Base-by-base conservation (phyloP, 2,113 vertebrate species). In the Heterotilapia buettikoferi region DNA sequence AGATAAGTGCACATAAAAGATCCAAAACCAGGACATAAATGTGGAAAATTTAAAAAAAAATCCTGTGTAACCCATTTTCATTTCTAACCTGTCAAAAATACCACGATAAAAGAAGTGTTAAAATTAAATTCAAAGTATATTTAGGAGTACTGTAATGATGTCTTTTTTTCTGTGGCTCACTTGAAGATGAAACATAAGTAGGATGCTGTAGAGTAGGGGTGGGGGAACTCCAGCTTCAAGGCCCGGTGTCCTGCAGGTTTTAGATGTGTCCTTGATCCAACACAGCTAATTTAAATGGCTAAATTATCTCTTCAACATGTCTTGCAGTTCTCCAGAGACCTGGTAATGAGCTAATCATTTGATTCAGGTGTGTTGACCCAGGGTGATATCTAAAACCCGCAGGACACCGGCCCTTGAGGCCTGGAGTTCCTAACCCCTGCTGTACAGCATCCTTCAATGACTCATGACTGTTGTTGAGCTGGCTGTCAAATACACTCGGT, bases 21-120 rank as follows among this genome's bases (percentile, higher is more conserved):
- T 61, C 59, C 59, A 61, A 61, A 61, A 61, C 57, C 29, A 33
- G 57, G 57, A 61, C 57, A 33, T 61, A 61, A 33, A 19, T 61
- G 29, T 26, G 24, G 12, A 57, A 57, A 57, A 14, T 26, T 26
- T 4, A 0, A 4, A 16, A 6, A 47, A 50, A 7, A 18, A 14
- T 57, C 54, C 54, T 14, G 54, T 61, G 8, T 61, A 31, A 31
- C 29, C 29, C 57, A 61, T 61, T 61, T 61, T 61, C 57, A 61
- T 61, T 61, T 33, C 14, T 31, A 31, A 61, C 26, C 57, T 61
- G 57, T 61, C 29, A 6, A 61, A 61, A 31, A 61, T 61, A 14
- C 57, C 57, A 18, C 0, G 5, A 61, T 31, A 18, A 61, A 61
- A 61, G 14, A 61, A 61, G 26, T 31, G 26, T 31, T 31, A 8